Conservation (phyloP, 1,140 invertebrate genomes). For the Aphelinus certus region DNA sequence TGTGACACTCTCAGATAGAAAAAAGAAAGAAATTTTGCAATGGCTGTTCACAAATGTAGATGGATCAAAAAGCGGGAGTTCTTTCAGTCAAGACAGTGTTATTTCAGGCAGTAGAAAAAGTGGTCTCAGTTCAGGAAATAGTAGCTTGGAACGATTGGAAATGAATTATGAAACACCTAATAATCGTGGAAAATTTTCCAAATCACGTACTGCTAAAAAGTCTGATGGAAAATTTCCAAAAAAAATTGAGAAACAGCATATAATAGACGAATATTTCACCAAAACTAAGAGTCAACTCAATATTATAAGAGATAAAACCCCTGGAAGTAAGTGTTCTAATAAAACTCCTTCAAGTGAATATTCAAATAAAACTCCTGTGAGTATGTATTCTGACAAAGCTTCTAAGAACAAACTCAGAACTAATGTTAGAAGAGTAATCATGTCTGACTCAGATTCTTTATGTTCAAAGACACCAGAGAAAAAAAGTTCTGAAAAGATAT, state of each 20-base stretch:
- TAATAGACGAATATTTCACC: constrained; percentile 19
- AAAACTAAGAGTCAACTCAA: constrained; percentile 1
- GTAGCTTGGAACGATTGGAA: constrained; percentile 61
- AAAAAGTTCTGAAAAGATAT: not conserved
- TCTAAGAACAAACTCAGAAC: constrained; percentile 2
- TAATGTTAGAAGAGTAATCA: not conserved
- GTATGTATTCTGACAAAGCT: constrained; percentile 8
- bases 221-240: constrained; percentile 8
- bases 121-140: constrained; percentile 57
- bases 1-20: constrained; percentile 48
- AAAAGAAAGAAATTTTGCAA: constrained; percentile 55
- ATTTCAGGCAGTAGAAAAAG: constrained; percentile 48
- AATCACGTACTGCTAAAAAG: constrained; percentile 15
- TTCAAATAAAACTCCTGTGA: not conserved
- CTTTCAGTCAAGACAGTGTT: constrained; percentile 49
- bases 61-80: constrained; percentile 47
- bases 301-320: constrained; percentile 14
- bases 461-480: constrained; percentile 12
- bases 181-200: constrained; percentile 56
- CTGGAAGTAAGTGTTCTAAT: constrained; percentile 10
- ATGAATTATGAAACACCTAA: constrained; percentile 62
- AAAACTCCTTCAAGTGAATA: constrained; percentile 4
- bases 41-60: constrained; percentile 58
- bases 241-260: constrained; percentile 9
- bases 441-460: constrained; percentile 6